A percentile compares a stretch with the other conserved stretches of the same genome.
Conservation (phyloP, 2,113 vertebrate species). For the Oryzias melastigma region DNA sequence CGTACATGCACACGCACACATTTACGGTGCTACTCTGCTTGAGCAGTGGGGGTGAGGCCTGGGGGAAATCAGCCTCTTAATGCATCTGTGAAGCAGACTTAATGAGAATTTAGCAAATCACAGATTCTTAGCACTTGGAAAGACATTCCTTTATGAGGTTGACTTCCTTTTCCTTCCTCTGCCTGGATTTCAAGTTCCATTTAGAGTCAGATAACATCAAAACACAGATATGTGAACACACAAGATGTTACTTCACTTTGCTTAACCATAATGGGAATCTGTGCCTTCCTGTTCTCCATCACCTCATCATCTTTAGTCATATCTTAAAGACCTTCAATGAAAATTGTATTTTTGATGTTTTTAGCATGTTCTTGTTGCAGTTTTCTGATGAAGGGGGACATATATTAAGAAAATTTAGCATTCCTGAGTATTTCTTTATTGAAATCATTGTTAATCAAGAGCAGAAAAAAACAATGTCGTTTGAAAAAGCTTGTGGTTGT, state of each 20-base stretch:
- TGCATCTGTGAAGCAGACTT: constrained; percentile 78
- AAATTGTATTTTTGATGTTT: no score
- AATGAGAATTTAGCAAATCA: constrained; percentile 80
- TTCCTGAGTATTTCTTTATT: no score
- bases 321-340: not conserved
- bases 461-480: no score
- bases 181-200: constrained; percentile 46
- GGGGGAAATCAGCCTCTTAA: constrained; percentile 79
- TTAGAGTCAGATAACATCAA: not conserved
- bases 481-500: no score
- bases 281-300: constrained; percentile 1
- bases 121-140: constrained; percentile 60
- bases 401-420: no score
- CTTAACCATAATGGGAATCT: constrained; percentile 3
- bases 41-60: constrained; percentile 42
- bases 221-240: constrained; percentile 7
- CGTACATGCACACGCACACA: constrained; percentile 46
- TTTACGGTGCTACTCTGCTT: constrained; percentile 70
- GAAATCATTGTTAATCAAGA: no score
- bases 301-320: constrained; percentile 5
- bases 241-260: constrained; percentile 14
- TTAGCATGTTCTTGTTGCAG: no score
- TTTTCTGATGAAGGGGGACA: no score
- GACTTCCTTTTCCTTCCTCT: constrained; percentile 58
- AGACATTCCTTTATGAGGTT: constrained; percentile 68